phyloP scores from a whole-genome alignment of 2,888 invertebrate genomes.

The Bembecia ichneumoniformis region DNA sequence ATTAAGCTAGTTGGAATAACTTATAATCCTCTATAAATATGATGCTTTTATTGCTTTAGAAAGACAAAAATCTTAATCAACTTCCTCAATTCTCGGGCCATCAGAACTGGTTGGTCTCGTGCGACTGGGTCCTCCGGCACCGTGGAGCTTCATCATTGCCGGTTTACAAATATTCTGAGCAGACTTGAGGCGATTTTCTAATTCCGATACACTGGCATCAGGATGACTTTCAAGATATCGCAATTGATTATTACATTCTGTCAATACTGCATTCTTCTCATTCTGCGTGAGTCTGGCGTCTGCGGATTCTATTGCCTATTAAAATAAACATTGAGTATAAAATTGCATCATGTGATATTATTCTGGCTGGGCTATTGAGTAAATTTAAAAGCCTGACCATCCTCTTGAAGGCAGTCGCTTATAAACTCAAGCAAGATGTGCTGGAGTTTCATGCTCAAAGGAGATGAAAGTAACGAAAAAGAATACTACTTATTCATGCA shows the following conservation, averaged over 20 bases:
- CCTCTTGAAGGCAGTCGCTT: too few relatives aligned
- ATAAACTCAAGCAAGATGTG: too few relatives aligned
- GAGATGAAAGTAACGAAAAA: too few relatives aligned
- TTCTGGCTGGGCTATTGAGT: too few relatives aligned
- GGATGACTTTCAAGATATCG: conserved; percentile 86
- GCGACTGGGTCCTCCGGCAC: conserved; percentile 53
- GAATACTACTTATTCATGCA: too few relatives aligned
- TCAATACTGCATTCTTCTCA: conserved; percentile 79
- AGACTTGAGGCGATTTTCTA: conserved; percentile 82
- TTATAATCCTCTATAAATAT: too few relatives aligned
- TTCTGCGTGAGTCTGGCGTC: conserved; percentile 77
- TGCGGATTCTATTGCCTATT: conserved; percentile 76
- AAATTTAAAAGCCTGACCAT: too few relatives aligned
- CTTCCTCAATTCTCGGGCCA: conserved; percentile 80
- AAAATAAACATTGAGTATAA: not conserved
- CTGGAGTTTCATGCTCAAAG: too few relatives aligned
- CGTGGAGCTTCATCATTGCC: conserved; percentile 87
- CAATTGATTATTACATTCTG: conserved; percentile 79
- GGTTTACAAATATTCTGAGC: conserved; percentile 83
- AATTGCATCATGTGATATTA: too few relatives aligned
- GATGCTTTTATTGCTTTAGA: too few relatives aligned
- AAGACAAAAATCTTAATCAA: conserved; percentile 50
- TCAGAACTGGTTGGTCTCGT: conserved; percentile 38
- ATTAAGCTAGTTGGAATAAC: too few relatives aligned
- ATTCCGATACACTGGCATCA: conserved; percentile 83